A percentile compares a stretch with the other conserved stretches of the same genome.
Evolutionary conservation across 2,113 vertebrate genomes (phyloP).

Genomic region (human): DNA sequence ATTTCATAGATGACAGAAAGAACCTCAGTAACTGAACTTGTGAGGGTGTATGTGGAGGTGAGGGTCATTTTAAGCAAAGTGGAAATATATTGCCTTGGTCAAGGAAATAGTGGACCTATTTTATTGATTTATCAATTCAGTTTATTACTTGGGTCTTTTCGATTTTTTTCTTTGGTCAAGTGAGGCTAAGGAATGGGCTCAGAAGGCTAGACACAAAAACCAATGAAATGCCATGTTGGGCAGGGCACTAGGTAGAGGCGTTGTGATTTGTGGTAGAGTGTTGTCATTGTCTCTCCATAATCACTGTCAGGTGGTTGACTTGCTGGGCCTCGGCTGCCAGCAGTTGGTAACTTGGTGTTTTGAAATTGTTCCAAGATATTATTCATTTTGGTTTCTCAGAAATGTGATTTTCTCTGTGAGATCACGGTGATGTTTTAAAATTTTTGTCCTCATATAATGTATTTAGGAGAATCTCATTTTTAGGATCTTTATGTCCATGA

Average conservation of each 20-base stretch:
- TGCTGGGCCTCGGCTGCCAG: neutral
- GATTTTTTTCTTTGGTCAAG: neutral
- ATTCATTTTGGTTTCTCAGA: constrained; percentile 26
- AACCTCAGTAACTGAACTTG: constrained; percentile 48
- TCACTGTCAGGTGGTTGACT: neutral
- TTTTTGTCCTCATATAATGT: neutral
- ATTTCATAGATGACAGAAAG: constrained; percentile 81
- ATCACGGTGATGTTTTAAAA: neutral
- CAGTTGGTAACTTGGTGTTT: constrained; percentile 13
- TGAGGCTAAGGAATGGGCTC: neutral
- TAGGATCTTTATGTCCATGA: neutral
- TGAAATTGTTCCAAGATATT: neutral
- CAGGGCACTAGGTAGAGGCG: neutral
- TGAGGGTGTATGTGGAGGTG: neutral
- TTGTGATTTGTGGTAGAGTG: neutral
- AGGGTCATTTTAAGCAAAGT: neutral
- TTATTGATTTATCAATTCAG: neutral
- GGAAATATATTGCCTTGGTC: neutral
- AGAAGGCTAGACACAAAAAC: neutral
- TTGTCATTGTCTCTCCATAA: neutral
- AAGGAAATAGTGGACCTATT: neutral
- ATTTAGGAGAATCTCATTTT: neutral
- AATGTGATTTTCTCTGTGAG: rapidly evolving
- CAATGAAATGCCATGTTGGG: neutral
- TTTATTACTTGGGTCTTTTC: neutral